Percentiles rank a stretch among this genome's conserved stretches.
phyloP scores from a whole-genome alignment of 1,140 invertebrate genomes.

The Aphis gossypii region DNA sequence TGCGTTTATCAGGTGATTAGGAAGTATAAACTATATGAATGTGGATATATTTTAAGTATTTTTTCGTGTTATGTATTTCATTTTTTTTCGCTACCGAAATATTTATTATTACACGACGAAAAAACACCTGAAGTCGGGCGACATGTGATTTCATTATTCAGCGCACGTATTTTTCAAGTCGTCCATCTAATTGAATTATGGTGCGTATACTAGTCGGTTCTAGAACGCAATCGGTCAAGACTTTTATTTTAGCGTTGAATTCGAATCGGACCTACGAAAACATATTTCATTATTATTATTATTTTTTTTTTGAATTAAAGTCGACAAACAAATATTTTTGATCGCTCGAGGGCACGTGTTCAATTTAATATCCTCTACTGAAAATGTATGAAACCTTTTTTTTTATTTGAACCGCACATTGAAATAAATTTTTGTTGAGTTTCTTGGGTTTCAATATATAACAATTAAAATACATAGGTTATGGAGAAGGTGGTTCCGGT shows the following conservation, averaged over 20 bases:
- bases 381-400: background rate
- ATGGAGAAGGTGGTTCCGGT: too few species aligned
- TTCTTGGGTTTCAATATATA: too few species aligned
- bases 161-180: background rate
- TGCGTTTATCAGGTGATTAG: background rate
- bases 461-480: too few species aligned
- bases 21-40: background rate
- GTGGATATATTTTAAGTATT: background rate
- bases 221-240: background rate
- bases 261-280: background rate
- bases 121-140: background rate
- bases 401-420: too few species aligned
- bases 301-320: background rate
- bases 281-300: background rate
- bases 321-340: background rate
- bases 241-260: background rate
- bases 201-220: background rate
- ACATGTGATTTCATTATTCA: background rate
- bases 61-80: background rate
- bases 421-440: too few species aligned
- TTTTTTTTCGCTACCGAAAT: background rate
- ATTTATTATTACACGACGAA: background rate
- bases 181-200: slow-evolving; percentile 23
- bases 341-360: background rate
- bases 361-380: background rate